A percentile compares a stretch with the other conserved stretches of the same genome.
These are phyloP conservation scores for Oikopleura albicans DNA, from an alignment of 23 tunicate species.

Conservation along the genomic window DNA sequence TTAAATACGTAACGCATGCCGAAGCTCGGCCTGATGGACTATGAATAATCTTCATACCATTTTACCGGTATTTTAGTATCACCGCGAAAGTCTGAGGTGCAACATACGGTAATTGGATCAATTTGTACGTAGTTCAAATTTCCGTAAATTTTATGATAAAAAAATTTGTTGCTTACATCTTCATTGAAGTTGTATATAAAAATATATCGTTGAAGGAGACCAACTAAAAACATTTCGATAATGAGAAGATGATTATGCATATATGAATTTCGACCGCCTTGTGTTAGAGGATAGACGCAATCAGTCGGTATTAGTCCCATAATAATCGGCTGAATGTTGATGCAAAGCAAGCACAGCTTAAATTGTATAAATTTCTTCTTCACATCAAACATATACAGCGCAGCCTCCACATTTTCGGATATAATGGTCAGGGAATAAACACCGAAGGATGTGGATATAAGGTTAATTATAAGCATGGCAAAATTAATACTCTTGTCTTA, in stretches of 20 bases:
- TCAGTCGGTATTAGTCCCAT: background rate
- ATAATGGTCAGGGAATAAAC: background rate
- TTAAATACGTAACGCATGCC: no score
- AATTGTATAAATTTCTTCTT: background rate
- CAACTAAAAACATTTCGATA: background rate
- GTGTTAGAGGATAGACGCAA: background rate
- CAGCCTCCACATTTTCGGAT: background rate
- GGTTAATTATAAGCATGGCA: background rate
- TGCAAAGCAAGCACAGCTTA: background rate
- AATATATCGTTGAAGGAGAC: background rate
- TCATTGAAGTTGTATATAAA: background rate
- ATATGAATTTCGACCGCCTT: background rate
- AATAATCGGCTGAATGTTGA: slow-evolving; percentile 3
- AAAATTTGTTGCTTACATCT: slow-evolving; percentile 1
- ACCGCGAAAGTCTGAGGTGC: no score
- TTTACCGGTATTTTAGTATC: no score
- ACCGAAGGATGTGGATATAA: background rate
- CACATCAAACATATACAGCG: background rate
- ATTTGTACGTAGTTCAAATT: no score
- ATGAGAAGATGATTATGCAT: background rate
- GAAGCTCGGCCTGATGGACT: no score
- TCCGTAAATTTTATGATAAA: no score
- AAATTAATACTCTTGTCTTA: no score
- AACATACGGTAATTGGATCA: no score
- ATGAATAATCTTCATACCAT: no score